These are phyloP conservation scores for Ostrea edulis DNA, from an alignment of 1,140 invertebrate genomes.

Conservation along the genomic window DNA sequence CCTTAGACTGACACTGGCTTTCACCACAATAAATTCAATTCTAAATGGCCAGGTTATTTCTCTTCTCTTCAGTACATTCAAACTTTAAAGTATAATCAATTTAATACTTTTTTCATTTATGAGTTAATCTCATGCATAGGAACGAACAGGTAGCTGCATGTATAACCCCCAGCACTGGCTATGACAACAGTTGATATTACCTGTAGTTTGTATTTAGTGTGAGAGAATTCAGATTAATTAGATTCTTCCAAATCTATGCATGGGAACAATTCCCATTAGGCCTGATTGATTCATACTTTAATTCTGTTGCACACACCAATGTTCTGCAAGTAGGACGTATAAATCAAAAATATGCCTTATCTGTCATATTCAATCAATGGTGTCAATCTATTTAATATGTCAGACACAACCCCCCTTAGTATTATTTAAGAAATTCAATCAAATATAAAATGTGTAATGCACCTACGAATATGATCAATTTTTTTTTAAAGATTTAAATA, in stretches of 20 bases:
- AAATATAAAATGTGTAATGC: background rate
- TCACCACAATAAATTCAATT: background rate
- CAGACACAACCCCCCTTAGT: background rate
- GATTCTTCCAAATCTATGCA: background rate
- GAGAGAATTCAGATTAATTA: background rate
- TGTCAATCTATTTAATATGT: background rate
- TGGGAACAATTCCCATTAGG: background rate
- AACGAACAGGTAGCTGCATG: background rate
- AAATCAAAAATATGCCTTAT: background rate
- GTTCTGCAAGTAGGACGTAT: background rate
- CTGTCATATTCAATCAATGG: background rate
- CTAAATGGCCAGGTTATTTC: background rate
- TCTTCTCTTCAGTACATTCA: background rate
- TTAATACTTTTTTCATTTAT: background rate
- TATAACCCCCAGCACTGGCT: background rate
- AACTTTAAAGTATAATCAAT: background rate
- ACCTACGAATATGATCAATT: background rate
- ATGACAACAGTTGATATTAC: background rate
- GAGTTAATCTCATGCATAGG: background rate
- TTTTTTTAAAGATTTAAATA: background rate
- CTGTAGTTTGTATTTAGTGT: background rate
- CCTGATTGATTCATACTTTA: constrained; percentile 25
- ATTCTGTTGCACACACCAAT: background rate
- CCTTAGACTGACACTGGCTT: background rate
- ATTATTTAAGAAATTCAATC: background rate